Conservation (phyloP, 2,113 vertebrate species). For the Gambusia holbrooki region DNA sequence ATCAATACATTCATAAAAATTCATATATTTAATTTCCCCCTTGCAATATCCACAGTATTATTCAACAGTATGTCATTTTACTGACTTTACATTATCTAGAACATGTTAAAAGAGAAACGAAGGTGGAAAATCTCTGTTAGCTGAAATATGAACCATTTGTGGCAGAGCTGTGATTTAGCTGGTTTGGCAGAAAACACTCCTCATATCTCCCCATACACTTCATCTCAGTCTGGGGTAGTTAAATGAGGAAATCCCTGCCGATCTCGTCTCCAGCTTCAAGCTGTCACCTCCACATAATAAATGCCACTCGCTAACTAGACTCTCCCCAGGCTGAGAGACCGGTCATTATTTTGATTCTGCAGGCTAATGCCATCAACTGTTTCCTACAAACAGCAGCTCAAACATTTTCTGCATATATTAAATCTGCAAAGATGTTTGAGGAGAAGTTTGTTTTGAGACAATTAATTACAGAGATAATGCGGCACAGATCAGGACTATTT, state of each 20-base stretch:
- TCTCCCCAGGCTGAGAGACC: conserved; percentile 36
- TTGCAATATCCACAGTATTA: too few species aligned
- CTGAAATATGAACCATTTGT: neutral
- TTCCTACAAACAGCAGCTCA: conserved; percentile 18
- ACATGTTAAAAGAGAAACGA: neutral
- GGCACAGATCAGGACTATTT: neutral
- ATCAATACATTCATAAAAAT: too few species aligned
- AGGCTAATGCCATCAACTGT: conserved; percentile 37
- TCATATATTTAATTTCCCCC: too few species aligned
- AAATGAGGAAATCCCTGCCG: conserved; percentile 29
- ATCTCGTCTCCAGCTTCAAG: conserved; percentile 48
- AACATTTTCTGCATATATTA: conserved; percentile 2
- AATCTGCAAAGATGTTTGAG: neutral
- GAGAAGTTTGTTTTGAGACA: too few species aligned
- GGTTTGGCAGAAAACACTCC: conserved; percentile 31
- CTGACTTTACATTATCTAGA: neutral
- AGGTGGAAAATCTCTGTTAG: neutral
- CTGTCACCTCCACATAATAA: conserved; percentile 48
- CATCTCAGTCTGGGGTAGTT: conserved; percentile 38
- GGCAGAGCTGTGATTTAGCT: conserved; percentile 30
- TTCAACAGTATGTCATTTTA: too few species aligned
- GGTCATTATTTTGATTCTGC: conserved; percentile 35
- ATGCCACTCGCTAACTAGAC: conserved; percentile 42
- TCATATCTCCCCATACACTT: conserved; percentile 33
- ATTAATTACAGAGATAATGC: neutral